Evolutionary conservation across 2,113 vertebrate species (phyloP), one percentile per base, ranked within the genome.

Genomic region (Polypterus bichir): DNA sequence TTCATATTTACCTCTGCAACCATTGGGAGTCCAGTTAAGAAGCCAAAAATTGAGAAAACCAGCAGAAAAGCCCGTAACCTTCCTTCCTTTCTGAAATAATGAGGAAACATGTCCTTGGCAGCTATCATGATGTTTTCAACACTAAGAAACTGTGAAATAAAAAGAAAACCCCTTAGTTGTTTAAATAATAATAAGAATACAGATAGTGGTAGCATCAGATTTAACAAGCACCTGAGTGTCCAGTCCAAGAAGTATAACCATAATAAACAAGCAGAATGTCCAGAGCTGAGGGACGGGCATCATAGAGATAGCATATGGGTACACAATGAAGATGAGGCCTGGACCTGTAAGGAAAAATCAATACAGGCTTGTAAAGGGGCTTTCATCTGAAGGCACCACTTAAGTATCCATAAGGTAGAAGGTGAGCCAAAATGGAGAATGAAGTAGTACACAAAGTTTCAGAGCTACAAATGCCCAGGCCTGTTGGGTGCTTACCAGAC

Each of bases 221-320:
- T 57, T 44, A 8, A 7, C n/a, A 57, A 45, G 27, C 54, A 87
- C 86, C 77, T 88, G 63, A 70, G 82, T 87, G 72, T 88, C 86
- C 45, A 88, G 69, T 47, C 86, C 86, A 54, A 88, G 71, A 1
- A 87, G 61, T 66, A 88, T 85, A 69, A 88, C 77, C 86, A 88
- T 88, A 47, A 85, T 1, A 46, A 88, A 88, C 66, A 88, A 88
- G 61, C 77, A 86, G 57, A 83, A 44, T 0, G 86, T 73, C 86
- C 86, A 88, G 5, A 88, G 55, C 62, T 88, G 86, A 61, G 86
- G 81, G 57, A 87, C 11, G 46, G 86, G 86, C 85, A 88, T 88
- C 85, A 88, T 83, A 60, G 86, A 73, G 0, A 88, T 79, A 0
- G 85, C 86, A 62, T 80, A 81, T 61, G 86, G 86, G 62, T 85